Base-by-base conservation (phyloP, 2,797 vertebrate species). In the Pangasius sanitwongsei region DNA sequence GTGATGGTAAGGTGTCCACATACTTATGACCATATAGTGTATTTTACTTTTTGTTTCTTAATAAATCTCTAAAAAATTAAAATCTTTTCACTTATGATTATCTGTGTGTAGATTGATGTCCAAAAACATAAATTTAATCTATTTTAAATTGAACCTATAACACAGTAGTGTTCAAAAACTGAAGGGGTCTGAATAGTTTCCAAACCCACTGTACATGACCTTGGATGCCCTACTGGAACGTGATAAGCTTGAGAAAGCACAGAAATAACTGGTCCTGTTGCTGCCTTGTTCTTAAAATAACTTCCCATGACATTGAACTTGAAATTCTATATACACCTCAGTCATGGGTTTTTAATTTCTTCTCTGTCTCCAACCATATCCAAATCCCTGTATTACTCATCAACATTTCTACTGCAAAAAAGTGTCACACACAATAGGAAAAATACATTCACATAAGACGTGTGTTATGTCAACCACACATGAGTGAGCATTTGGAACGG, bases 231-330 rank as follows among this genome's bases (percentile, higher is more conserved):
- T 63, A 15, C 0, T 23, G 81, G 37, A 63, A 83, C 41, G 57
- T 83, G 57, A 83, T 83, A 9, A 83, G 81, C 57, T 69, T 87
- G 75, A 37, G 75, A 34, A 81, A 69, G n/a, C 86, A 65, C 65
- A 70, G 77, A 70, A 83, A 28, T 44, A 63, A n/a, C 37, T 13
- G 50, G 50, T 81, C 48, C 23, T 65, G 18, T 87, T 81, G 50
- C 63, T 69, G 23, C 25, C 25, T 28, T n/a, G 31, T 57, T 81
- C 77, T 16, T 57, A 57, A 87, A 87, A 87, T 82, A 87, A 37
- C 63, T 13, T 57, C 18, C 31, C 61, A 31, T 37, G n/a, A 69
- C 31, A 55, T 55, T 37, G 59, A 57, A n/a, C n/a, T 61, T 72
- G 65, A 87, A 72, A 72, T 72, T 41, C 15, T 69, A 59, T 57